Evolutionary conservation across 2,797 vertebrate genomes (phyloP).

Genomic region (Uromys caudimaculatus): DNA sequence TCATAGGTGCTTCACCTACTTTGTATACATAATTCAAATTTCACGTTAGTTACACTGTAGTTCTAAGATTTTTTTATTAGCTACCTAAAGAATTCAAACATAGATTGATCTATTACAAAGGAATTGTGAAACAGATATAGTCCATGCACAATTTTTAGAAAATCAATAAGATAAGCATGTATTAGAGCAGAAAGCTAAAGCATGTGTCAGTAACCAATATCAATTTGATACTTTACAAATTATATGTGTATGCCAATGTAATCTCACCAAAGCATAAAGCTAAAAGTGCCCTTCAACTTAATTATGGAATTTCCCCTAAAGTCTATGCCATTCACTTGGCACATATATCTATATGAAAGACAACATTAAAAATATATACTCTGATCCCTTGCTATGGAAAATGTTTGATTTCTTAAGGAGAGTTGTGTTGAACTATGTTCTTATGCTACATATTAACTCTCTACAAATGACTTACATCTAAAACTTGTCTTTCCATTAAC

Average conservation of each 20-base stretch:
- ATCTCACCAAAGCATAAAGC: neutral
- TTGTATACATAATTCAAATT: neutral
- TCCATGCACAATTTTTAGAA: neutral
- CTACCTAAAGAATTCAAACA: neutral
- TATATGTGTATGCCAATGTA: neutral
- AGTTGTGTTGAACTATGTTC: neutral
- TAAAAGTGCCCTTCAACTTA: neutral
- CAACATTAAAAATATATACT: conserved; percentile 2
- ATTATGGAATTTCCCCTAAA: neutral
- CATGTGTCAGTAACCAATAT: neutral
- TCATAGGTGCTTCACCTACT: neutral
- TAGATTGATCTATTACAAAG: neutral
- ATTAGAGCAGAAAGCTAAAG: neutral
- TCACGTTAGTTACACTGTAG: neutral
- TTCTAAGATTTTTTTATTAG: neutral
- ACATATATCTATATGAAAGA: neutral
- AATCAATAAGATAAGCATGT: neutral
- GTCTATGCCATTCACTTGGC: neutral
- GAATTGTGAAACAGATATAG: neutral
- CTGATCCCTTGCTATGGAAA: neutral
- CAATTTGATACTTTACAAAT: neutral
- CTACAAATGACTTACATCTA: neutral
- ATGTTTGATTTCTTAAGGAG: neutral
- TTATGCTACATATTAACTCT: neutral
- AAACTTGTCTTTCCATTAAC: neutral